These are phyloP conservation scores for Mungos mungo DNA, from an alignment of 2,113 vertebrate genomes.

Conservation along the genomic window DNA sequence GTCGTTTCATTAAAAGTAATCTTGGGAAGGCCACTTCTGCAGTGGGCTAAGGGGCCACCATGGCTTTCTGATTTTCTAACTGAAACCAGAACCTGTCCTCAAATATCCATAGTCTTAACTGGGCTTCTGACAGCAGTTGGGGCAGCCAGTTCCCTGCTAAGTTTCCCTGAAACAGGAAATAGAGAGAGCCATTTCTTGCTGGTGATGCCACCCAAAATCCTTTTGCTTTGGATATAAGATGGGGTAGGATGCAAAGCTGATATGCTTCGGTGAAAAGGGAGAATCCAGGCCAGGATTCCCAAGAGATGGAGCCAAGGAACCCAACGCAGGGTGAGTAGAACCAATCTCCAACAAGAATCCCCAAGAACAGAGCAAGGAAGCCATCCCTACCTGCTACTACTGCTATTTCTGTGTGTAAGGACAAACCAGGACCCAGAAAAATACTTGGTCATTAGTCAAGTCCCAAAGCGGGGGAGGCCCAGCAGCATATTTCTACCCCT, in stretches of 20 bases:
- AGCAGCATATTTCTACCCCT: neutral
- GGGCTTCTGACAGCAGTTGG: neutral
- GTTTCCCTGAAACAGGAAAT: neutral
- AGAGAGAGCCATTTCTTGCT: neutral
- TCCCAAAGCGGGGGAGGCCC: neutral
- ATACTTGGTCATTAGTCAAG: neutral
- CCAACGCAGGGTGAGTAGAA: fast-evolving
- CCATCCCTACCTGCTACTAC: neutral
- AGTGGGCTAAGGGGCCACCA: neutral
- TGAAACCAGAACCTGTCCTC: slow-evolving; percentile 51
- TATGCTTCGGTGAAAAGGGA: neutral
- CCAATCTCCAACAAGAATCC: neutral
- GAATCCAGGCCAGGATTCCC: neutral
- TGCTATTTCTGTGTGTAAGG: neutral
- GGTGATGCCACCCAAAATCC: neutral
- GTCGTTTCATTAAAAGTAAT: slow-evolving; percentile 23
- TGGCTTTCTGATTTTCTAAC: slow-evolving; percentile 49
- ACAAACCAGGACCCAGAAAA: neutral
- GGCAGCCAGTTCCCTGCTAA: neutral
- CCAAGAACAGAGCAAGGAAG: neutral
- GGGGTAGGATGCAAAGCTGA: neutral
- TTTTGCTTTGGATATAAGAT: neutral
- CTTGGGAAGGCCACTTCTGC: slow-evolving; percentile 32
- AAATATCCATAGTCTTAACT: slow-evolving; percentile 22
- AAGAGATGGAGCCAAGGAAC: neutral